These are phyloP conservation scores for Riptortus pedestris DNA, from an alignment of 1,140 invertebrate genomes.

Conservation along the genomic window DNA sequence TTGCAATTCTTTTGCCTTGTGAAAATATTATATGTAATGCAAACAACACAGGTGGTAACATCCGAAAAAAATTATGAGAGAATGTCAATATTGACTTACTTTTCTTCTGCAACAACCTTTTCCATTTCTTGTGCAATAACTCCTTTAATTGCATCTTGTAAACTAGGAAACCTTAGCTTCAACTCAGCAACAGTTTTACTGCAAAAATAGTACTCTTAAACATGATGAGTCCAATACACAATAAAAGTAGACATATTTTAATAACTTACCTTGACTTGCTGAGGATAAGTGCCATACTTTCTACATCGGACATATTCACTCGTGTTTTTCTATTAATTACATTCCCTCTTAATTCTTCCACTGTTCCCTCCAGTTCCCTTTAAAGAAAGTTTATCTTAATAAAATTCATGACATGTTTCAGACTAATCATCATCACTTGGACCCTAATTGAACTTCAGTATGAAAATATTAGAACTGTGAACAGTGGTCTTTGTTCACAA, in stretches of 20 bases:
- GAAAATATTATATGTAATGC: too few relatives aligned
- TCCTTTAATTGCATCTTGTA: slow-evolving; percentile 80
- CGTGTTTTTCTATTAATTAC: slow-evolving; percentile 89
- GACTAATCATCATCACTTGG: too few relatives aligned
- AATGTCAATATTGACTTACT: too few relatives aligned
- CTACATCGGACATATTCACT: slow-evolving; percentile 93
- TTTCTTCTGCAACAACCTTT: slow-evolving; percentile 84
- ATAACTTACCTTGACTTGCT: slow-evolving; percentile 67
- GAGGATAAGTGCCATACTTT: slow-evolving; percentile 87
- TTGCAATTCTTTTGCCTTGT: too few relatives aligned
- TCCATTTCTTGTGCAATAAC: slow-evolving; percentile 88
- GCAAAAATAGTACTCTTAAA: too few relatives aligned
- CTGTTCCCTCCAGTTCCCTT: slow-evolving; percentile 83
- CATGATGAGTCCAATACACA: slow-evolving; percentile 24
- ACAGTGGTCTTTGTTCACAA: too few relatives aligned
- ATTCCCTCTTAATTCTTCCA: slow-evolving; percentile 87
- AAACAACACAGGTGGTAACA: too few relatives aligned
- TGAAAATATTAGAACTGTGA: too few relatives aligned
- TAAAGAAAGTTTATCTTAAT: slow-evolving; percentile 29
- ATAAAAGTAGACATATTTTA: slow-evolving; percentile 25
- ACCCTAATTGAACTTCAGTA: too few relatives aligned
- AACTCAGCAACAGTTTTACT: slow-evolving; percentile 91
- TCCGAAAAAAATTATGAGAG: background rate
- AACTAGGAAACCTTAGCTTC: slow-evolving; percentile 76
- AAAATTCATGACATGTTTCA: too few relatives aligned